phyloP scores from a whole-genome alignment of 2,888 invertebrate genomes.

The Pantelozetes paolii region DNA sequence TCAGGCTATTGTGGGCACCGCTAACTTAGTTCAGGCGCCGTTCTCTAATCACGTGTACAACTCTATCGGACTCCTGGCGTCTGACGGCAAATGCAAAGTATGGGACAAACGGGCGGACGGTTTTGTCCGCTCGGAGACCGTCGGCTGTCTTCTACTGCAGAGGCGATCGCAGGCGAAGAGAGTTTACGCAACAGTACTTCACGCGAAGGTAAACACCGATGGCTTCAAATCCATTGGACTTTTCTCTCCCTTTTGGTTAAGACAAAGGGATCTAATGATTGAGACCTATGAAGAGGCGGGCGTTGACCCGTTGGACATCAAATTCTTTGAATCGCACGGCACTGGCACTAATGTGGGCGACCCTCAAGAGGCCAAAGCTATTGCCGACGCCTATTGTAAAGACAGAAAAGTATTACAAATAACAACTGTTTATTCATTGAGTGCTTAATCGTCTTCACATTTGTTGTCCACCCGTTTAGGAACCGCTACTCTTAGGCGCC shows the following conservation, averaged over 20 bases:
- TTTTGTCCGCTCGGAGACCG: constrained; percentile 76
- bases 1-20: constrained; percentile 89
- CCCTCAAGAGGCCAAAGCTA: constrained; percentile 92
- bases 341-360: constrained; percentile 72
- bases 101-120: constrained; percentile 88
- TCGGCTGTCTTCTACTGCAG: constrained; percentile 68
- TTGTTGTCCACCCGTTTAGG: too few species aligned
- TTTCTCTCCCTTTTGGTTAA: constrained; percentile 55
- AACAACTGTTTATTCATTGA: too few species aligned
- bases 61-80: constrained; percentile 63
- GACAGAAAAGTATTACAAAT: constrained; percentile 56
- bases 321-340: constrained; percentile 58
- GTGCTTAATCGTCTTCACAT: too few species aligned
- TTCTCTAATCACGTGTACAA: constrained; percentile 86
- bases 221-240: constrained; percentile 73
- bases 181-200: constrained; percentile 78
- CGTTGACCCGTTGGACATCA: constrained; percentile 54
- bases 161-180: constrained; percentile 68
- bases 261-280: constrained; percentile 55
- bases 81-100: constrained; percentile 54
- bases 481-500: constrained; percentile 76
- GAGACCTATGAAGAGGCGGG: constrained; percentile 48
- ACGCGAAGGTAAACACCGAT: constrained; percentile 86
- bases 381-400: constrained; percentile 71
- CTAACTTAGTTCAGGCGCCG: constrained; percentile 82